phyloP scores from a whole-genome alignment of 2,797 vertebrate genomes.

The Simalia tracyae region DNA sequence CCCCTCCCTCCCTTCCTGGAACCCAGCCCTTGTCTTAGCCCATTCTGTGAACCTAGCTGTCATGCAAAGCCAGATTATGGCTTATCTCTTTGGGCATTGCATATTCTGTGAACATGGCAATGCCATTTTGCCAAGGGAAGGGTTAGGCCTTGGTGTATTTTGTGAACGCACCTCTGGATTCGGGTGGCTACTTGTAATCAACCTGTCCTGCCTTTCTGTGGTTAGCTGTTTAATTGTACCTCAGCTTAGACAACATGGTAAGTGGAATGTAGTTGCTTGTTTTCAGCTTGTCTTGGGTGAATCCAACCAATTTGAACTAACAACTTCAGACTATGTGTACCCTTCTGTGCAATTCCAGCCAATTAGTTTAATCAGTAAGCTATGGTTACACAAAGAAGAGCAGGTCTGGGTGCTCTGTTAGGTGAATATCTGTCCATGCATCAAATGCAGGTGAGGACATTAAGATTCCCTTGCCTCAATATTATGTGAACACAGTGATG shows the following conservation, averaged over 20 bases:
- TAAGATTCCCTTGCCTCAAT: not conserved
- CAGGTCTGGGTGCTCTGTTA: rapidly evolving
- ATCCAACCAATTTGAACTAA: not conserved
- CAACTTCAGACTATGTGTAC: not conserved
- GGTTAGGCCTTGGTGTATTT: not conserved
- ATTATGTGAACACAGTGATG: not conserved
- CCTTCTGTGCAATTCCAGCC: not conserved
- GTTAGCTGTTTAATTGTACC: no score
- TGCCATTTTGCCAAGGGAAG: no score
- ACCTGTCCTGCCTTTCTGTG: not conserved
- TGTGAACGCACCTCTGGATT: not conserved
- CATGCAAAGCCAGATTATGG: not conserved
- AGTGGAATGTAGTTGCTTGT: not conserved
- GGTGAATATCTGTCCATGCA: not conserved
- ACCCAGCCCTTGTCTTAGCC: not conserved
- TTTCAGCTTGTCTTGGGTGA: not conserved
- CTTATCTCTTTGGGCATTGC: not conserved
- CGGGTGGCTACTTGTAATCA: not conserved
- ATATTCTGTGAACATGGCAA: not conserved
- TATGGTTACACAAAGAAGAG: not conserved
- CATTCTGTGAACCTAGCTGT: not conserved
- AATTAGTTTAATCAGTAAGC: not conserved
- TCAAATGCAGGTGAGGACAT: not conserved
- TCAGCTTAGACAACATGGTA: not conserved
- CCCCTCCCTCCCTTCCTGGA: not conserved